Conservation (phyloP, 1,140 invertebrate genomes). For the Mesaphorura yosii region DNA sequence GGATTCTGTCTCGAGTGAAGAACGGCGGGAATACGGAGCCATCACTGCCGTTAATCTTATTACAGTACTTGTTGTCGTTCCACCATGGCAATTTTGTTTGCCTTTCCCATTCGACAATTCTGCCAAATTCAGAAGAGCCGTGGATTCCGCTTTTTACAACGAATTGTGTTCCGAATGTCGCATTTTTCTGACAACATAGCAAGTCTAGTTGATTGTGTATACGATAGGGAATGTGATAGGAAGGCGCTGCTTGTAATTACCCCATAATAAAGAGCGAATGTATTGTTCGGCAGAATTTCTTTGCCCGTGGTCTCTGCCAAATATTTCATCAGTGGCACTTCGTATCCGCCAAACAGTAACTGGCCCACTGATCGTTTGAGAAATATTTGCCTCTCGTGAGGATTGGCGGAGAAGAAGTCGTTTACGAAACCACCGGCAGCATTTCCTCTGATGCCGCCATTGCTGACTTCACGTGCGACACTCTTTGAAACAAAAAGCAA, state of each 20-base stretch:
- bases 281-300: conserved; percentile 16
- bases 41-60: conserved; percentile 58
- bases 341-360: conserved; percentile 19
- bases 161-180: conserved; percentile 42
- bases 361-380: conserved; percentile 10
- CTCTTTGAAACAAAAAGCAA: background rate
- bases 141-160: conserved; percentile 55
- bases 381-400: conserved; percentile 17
- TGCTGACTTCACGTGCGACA: no score
- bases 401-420: no score
- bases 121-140: conserved; percentile 52
- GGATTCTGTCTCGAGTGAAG: conserved; percentile 36
- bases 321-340: conserved; percentile 14
- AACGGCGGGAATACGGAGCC: conserved; percentile 62
- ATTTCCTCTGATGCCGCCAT: no score
- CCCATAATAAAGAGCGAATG: conserved; percentile 20
- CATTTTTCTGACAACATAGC: conserved; percentile 47
- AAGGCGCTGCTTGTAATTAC: conserved; percentile 13
- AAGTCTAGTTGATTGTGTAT: background rate
- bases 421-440: no score
- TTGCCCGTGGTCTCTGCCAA: conserved; percentile 8
- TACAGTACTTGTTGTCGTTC: conserved; percentile 47
- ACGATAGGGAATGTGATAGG: background rate
- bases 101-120: conserved; percentile 48
- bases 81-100: conserved; percentile 42